Evolutionary conservation across 2,113 vertebrate species (phyloP).

Genomic region (Aramus guarauna): DNA sequence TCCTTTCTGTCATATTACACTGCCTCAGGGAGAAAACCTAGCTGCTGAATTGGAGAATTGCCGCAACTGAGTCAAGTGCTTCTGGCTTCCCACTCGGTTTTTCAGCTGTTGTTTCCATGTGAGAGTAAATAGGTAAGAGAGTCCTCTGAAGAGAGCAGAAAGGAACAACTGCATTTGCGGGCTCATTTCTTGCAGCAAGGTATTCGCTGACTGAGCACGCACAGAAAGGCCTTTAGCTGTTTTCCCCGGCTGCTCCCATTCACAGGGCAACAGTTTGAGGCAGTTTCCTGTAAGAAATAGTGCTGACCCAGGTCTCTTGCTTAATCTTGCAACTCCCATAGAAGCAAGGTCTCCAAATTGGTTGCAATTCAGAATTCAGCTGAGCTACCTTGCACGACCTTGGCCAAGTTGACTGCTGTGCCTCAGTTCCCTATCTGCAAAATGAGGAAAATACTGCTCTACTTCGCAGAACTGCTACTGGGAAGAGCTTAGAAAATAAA

Average conservation of each 20-base stretch:
- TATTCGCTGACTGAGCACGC: conserved; percentile 1
- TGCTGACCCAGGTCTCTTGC: conserved; percentile 1
- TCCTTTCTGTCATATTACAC: conserved; percentile 52
- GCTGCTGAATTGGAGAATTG: conserved; percentile 38
- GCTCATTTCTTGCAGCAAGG: background rate
- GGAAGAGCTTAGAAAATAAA: background rate
- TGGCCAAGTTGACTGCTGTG: background rate
- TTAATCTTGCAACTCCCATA: background rate
- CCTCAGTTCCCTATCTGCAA: background rate
- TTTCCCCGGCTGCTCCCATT: background rate
- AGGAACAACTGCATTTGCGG: background rate
- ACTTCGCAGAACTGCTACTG: background rate
- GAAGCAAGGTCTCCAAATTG: background rate
- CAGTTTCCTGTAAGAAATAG: background rate
- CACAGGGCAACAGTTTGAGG: background rate
- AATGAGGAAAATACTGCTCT: background rate
- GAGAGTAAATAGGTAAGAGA: conserved; percentile 27
- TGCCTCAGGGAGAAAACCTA: conserved; percentile 27
- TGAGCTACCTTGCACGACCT: background rate
- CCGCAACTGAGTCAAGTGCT: conserved; percentile 24
- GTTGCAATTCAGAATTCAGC: background rate
- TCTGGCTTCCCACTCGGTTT: conserved; percentile 35
- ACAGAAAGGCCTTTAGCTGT: background rate
- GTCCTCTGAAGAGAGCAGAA: conserved; percentile 4
- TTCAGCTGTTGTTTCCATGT: conserved; percentile 10